Conservation (phyloP, 2,113 vertebrate genomes). For the Triplophysa tibetana region DNA sequence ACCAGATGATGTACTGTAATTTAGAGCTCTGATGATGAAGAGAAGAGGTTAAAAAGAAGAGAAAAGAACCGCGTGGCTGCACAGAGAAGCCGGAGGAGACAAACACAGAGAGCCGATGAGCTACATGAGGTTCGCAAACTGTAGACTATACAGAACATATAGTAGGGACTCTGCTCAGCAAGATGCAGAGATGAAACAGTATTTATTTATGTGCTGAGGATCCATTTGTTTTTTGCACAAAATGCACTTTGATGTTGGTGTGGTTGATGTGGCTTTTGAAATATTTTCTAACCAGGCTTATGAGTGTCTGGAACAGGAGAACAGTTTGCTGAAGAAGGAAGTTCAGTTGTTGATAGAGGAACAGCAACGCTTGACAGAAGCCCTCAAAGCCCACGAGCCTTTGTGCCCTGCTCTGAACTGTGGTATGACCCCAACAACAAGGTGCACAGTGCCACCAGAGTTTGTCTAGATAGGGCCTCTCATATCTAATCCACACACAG, state of each 20-base stretch:
- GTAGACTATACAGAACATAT: background rate
- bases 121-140: conserved; percentile 82
- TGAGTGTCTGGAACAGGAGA: conserved; percentile 87
- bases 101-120: conserved; percentile 89
- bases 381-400: conserved; percentile 83
- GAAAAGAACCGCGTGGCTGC: conserved; percentile 93
- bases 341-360: conserved; percentile 87
- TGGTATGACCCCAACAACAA: conserved; percentile 17
- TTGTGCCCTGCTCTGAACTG: conserved; percentile 83
- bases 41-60: conserved; percentile 81
- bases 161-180: background rate
- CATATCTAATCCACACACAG: background rate
- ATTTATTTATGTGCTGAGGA: background rate
- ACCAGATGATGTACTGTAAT: conserved; percentile 15
- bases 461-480: background rate
- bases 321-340: conserved; percentile 84
- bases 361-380: conserved; percentile 81
- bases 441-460: conserved; percentile 7
- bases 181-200: background rate
- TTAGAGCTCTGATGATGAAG: conserved; percentile 80
- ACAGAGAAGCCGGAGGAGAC: conserved; percentile 90
- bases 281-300: conserved; percentile 76
- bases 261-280: background rate
- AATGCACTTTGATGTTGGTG: background rate
- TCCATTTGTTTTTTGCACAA: background rate